Evolutionary conservation across 1,140 invertebrate species (phyloP).

Genomic region (Glossosoma conforme): DNA sequence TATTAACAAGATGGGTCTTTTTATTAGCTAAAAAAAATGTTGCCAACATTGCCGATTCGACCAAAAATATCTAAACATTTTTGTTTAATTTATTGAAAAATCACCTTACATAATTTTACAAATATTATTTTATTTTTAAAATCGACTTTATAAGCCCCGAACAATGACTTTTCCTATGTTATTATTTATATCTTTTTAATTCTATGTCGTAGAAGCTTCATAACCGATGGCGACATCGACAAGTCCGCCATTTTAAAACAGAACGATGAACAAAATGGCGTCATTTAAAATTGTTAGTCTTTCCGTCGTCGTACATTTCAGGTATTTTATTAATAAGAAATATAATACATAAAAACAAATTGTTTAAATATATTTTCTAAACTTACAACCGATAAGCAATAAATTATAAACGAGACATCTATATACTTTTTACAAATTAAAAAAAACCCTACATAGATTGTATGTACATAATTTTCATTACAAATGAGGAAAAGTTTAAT

Average conservation of each 20-base stretch:
- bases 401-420: no score
- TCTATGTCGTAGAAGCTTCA: conserved; percentile 9
- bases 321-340: no score
- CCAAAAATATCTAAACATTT: background rate
- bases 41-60: conserved; percentile 14
- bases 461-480: no score
- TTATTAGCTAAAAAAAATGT: conserved; percentile 14
- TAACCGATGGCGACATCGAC: conserved; percentile 16
- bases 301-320: no score
- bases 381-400: no score
- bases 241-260: no score
- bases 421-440: no score
- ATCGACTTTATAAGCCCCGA: conserved; percentile 16
- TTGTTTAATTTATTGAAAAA: conserved; percentile 19
- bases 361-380: no score
- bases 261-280: background rate
- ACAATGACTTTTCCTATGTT: conserved; percentile 3
- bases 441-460: no score
- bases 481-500: no score
- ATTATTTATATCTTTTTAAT: conserved; percentile 8
- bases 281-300: no score
- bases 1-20: conserved; percentile 9
- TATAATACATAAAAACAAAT: no score
- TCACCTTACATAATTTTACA: conserved; percentile 1
- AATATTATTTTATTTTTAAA: conserved; percentile 5